Percentiles rank a stretch among this genome's conserved stretches.
These are phyloP conservation scores for Ornithoptera priamus DNA, from an alignment of 2,888 invertebrate genomes.

Conservation along the genomic window DNA sequence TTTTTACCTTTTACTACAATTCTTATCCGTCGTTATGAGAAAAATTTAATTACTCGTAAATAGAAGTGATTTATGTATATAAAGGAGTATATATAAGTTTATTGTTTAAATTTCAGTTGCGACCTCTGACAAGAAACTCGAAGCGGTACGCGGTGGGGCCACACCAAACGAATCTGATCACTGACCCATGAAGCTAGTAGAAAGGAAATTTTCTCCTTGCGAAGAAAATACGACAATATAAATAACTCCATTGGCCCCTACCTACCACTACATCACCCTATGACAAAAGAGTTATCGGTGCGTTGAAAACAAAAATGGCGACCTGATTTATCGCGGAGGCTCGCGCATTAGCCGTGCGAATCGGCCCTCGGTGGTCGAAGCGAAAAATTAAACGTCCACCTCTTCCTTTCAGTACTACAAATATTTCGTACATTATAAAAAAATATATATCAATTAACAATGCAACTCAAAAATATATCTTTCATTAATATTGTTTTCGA, in stretches of 20 bases:
- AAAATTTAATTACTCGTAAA: no score
- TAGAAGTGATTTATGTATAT: no score
- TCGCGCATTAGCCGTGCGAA: constrained; percentile 63
- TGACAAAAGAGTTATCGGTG: constrained; percentile 81
- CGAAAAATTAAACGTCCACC: constrained; percentile 26
- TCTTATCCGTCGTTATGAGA: no score
- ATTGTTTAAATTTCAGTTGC: constrained; percentile 36
- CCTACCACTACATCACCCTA: constrained; percentile 77
- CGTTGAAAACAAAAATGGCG: constrained; percentile 81
- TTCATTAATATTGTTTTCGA: neutral
- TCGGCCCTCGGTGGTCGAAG: constrained; percentile 35
- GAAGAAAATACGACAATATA: constrained; percentile 78
- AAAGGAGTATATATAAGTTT: neutral
- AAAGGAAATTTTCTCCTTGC: constrained; percentile 78
- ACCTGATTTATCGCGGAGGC: constrained; percentile 69
- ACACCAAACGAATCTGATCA: constrained; percentile 70
- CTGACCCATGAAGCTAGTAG: constrained; percentile 79
- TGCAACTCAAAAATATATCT: neutral
- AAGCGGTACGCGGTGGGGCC: constrained; percentile 46
- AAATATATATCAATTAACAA: constrained; percentile 4
- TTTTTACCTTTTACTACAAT: no score
- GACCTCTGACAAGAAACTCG: constrained; percentile 37
- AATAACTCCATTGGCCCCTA: constrained; percentile 77
- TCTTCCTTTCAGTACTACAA: constrained; percentile 18
- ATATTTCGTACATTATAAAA: constrained; percentile 1